Base-by-base conservation (phyloP, 2,797 vertebrate species). In the Balearica regulorum region DNA sequence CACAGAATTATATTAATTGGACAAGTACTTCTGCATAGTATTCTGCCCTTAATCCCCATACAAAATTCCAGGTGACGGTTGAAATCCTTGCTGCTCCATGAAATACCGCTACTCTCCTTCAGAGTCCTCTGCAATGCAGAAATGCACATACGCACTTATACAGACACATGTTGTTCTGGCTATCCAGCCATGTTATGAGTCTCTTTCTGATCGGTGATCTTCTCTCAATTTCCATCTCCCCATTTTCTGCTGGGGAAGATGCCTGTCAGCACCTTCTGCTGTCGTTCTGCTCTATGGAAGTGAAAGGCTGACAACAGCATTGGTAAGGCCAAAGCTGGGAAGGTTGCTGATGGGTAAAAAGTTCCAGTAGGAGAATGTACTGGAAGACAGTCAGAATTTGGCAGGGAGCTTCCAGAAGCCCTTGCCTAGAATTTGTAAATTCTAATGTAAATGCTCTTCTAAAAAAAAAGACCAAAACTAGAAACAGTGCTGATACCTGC, bases 401-500 rank as follows among this genome's bases (percentile, higher is more conserved):
- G n/a, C 65, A 87, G 37, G 51, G 31, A 94, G 53, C 41, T 86
- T 87, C 77, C 69, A 83, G 57, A 69, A 93, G 39, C 35, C 43
- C 60, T 87, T 25, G 16, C 39, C 41, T 75, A 65, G n/a, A 73
- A 66, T 46, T 64, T 64, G 20, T 60, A 83, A 37, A 37, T 37
- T 37, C 37, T 37, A 37, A 37, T 37, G 37, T 37, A 37, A 83
- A 64, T 43, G 33, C 21, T 57, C 62, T 77, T 80, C 37, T 83
- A 33, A 68, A 87, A 84, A 84, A 28, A 65, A 75, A 93, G 37
- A 3, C 15, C 54, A 37, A 49, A 85, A 66, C 66, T 29, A 53
- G 73, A 96, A 94, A 60, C 24, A 60, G 35, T 65, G 61, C 33
- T 61, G 84, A n/a, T 65, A 81, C 72, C 87, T 75, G 68, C 39